Base-by-base conservation (phyloP, 2,797 vertebrate species). In the Lemur catta region DNA sequence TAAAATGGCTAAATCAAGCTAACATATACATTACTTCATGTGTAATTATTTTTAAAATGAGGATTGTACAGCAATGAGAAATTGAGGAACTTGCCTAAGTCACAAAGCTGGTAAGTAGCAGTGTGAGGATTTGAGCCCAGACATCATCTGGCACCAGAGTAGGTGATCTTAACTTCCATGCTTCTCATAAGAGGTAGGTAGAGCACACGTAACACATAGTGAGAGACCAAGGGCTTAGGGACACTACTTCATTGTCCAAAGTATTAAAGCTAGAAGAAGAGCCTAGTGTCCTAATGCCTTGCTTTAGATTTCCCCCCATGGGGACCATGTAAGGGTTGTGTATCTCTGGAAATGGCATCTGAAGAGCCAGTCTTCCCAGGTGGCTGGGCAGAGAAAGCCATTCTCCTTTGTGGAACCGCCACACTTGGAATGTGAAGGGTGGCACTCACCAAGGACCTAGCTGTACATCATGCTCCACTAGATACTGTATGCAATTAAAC, bases 391-490 rank as follows among this genome's bases (percentile, higher is more conserved):
- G 20, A 91, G 59, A 78, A 71, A 71, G 61, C 14, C 46, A 26
- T 55, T 88, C 24, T 91, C 28, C 35, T n/a, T 75, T 7, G 2
- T 15, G 13, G 15, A 93, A 35, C 22, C 67, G 11, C 38, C n/a
- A 30, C 26, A 63, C 18, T 55, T 48, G 67, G 76, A 11, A 76
- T 6, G 2, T 41, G 82, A 85, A 75, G 28, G 24, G 48, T 30
- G 7, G 38, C 35, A 35, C 2, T 57, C 93, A 88, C 46, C 61
- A 50, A 43, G n/a, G 26, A 43, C 79, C 76, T 38, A 0, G 15
- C 80, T 35, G 81, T 41, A 57, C 84, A 63, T 63, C 89, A 92
- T 88, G 86, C 78, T 96, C 91, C 79, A 57, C 85, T 96, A 72
- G 94, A 20, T 82, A 38, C 48, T 78, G 22, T 79, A 41, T 43